phyloP scores from a whole-genome alignment of 2,113 vertebrate species.

The Ailurus styani region DNA sequence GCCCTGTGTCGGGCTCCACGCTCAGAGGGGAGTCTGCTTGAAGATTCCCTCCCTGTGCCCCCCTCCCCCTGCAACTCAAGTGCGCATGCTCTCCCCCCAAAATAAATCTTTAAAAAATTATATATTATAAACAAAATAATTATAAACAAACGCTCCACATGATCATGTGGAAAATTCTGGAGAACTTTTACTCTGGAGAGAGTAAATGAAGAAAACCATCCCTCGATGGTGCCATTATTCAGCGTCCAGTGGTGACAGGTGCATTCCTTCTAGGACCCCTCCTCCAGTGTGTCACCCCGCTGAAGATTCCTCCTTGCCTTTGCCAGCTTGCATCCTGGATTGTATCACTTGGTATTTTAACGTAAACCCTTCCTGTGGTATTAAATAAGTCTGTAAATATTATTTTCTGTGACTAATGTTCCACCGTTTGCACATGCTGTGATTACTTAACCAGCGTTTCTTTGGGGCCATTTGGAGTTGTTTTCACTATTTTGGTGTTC shows the following conservation, averaged over 20 bases:
- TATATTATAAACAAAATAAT: background rate
- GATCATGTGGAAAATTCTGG: background rate
- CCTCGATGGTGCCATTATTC: fast-evolving
- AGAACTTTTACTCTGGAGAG: background rate
- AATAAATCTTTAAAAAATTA: background rate
- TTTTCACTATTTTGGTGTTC: background rate
- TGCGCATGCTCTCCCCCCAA: background rate
- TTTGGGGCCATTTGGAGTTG: background rate
- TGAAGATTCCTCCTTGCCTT: fast-evolving
- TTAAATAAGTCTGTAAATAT: background rate
- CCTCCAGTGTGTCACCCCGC: fast-evolving
- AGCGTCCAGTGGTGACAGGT: background rate
- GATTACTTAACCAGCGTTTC: background rate
- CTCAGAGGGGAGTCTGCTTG: background rate
- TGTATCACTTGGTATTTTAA: background rate
- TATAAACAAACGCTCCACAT: background rate
- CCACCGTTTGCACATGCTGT: background rate
- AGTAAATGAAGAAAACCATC: background rate
- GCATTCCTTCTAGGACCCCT: background rate
- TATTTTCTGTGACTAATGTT: background rate
- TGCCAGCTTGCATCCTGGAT: background rate
- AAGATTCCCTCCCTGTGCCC: background rate
- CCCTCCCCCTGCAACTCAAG: background rate
- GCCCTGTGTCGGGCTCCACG: fast-evolving
- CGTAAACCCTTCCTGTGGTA: background rate